These are phyloP conservation scores for Vanacampus margaritifer DNA, from an alignment of 2,113 vertebrate species.

Conservation along the genomic window DNA sequence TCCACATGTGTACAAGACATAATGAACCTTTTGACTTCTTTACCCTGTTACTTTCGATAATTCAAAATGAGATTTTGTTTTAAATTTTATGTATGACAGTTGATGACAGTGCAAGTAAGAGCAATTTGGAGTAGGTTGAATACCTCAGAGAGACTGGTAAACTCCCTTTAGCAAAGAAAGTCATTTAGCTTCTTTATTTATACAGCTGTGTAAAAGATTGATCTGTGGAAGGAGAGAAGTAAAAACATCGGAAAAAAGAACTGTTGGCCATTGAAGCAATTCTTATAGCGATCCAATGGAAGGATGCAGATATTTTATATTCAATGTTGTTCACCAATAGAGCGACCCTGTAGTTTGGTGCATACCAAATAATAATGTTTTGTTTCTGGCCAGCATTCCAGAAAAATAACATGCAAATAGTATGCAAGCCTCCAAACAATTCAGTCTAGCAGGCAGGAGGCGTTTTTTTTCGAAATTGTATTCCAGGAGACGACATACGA, in stretches of 20 bases:
- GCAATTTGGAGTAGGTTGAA: conserved; percentile 24
- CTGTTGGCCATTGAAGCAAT: conserved; percentile 11
- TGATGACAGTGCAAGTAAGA: neutral
- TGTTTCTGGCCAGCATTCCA: neutral
- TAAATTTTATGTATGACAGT: neutral
- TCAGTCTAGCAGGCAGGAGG: conserved; percentile 8
- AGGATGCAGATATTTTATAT: conserved; percentile 13
- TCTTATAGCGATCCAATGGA: conserved; percentile 9
- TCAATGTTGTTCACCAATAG: neutral
- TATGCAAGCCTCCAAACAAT: neutral
- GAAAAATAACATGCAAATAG: neutral
- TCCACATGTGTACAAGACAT: neutral
- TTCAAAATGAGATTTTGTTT: neutral
- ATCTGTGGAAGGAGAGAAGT: conserved; percentile 27
- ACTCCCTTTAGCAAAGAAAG: conserved; percentile 36
- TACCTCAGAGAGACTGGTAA: conserved; percentile 19
- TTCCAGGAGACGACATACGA: neutral
- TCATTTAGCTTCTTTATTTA: conserved; percentile 50
- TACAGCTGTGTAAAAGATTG: conserved; percentile 61
- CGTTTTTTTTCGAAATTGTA: conserved; percentile 16
- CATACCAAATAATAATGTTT: neutral
- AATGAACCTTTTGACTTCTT: neutral
- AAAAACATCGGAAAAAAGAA: neutral
- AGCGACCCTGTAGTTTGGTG: neutral
- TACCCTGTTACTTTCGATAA: neutral